Base-by-base conservation (phyloP, 2,888 invertebrate genomes). In the Branchipolynoe longqiensis region DNA sequence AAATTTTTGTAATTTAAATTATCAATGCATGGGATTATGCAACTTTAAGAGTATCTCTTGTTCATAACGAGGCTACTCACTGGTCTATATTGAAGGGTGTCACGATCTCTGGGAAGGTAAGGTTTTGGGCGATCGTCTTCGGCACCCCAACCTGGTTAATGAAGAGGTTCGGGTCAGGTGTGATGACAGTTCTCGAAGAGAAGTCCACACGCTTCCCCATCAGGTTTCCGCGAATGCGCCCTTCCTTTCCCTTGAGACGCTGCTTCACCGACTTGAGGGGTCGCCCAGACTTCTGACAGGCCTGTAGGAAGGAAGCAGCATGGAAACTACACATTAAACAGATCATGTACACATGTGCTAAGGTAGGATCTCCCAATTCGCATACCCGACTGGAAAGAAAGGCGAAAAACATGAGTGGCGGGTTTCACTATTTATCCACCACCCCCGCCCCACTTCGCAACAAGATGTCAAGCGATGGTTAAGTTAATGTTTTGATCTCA, bases 151-250 rank as follows among this genome's bases (percentile, higher is more conserved):
- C 98, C 97, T 98, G 93, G 97, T 99, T 91, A 48, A 98, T 99
- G 93, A 98, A 98, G 31, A 95, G 90, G 87, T 94, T 95, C 0
- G 95, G 95, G 90, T 95, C 95, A 6, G 95, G 94, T 31, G 95
- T 95, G 90, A 95, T 95, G 92, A 99, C 99, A 91, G 99, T 99
- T 94, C 99, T 96, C 4, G 99, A 99, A 0, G 99, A 99, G 94
- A 99, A 99, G 93, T 99, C 99, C 0, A 99, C 99, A 95, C 99
- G 98, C 94, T 99, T 99, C 84, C 99, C 99, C 99, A 99, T 99
- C 91, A 99, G 96, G 94, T 99, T 99, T 91, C 99, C 99, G 94
- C 99, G 95, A 91, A 99, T 99, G 91, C 99, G 95, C 0, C 99
- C 99, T 96, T 99, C 99, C 93, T 99, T 99, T 31, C 99, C 99